These are phyloP conservation scores for Lampris incognitus DNA, from an alignment of 2,113 vertebrate species.

Conservation along the genomic window DNA sequence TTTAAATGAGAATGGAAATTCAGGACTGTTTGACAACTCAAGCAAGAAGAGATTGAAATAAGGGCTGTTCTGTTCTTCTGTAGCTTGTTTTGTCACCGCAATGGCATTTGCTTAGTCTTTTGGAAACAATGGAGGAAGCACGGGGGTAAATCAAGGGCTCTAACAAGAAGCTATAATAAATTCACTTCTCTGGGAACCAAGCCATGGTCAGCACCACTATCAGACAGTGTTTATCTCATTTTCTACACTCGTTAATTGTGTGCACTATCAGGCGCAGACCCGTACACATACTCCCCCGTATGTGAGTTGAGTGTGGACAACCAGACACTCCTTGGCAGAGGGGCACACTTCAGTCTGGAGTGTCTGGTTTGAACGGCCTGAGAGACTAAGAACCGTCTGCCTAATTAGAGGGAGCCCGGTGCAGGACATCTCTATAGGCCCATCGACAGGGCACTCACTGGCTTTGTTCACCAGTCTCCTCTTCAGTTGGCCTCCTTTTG, in stretches of 20 bases:
- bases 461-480: slow-evolving; percentile 76
- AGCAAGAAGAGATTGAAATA: slow-evolving; percentile 81
- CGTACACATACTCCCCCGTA: slow-evolving; percentile 22
- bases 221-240: slow-evolving; percentile 75
- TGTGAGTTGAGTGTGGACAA: slow-evolving; percentile 43
- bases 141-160: slow-evolving; percentile 41
- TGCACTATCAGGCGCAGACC: slow-evolving; percentile 21
- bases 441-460: slow-evolving; percentile 62
- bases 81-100: slow-evolving; percentile 55
- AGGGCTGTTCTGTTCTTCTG: slow-evolving; percentile 68
- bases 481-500: slow-evolving; percentile 36
- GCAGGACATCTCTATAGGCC: slow-evolving; percentile 71
- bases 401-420: slow-evolving; percentile 79
- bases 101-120: slow-evolving; percentile 80
- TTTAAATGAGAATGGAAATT: slow-evolving; percentile 60
- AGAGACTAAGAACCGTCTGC: slow-evolving; percentile 66
- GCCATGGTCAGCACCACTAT: slow-evolving; percentile 68
- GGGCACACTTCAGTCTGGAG: slow-evolving; percentile 79
- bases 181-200: slow-evolving; percentile 61
- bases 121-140: slow-evolving; percentile 74
- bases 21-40: slow-evolving; percentile 76
- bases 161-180: slow-evolving; percentile 70
- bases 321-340: slow-evolving; percentile 61
- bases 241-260: slow-evolving; percentile 68
- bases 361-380: slow-evolving; percentile 69